Evolutionary conservation across 1,140 invertebrate genomes (phyloP).

Genomic region (Cherax destructor): DNA sequence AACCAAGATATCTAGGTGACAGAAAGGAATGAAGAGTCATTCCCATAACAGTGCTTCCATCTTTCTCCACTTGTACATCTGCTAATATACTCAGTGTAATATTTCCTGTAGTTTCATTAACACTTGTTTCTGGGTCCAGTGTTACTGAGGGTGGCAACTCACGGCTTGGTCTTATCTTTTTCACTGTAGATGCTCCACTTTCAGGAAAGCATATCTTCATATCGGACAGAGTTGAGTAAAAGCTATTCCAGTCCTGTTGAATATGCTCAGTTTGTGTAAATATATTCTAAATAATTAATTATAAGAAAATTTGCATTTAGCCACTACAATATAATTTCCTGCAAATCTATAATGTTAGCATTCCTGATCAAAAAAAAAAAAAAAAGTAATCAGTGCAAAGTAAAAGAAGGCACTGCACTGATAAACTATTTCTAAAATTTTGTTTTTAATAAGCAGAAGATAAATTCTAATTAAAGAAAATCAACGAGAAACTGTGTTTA

Average conservation of each 20-base stretch:
- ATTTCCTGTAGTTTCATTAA: slow-evolving; percentile 23
- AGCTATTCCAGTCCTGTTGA: slow-evolving; percentile 60
- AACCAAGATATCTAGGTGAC: slow-evolving; percentile 31
- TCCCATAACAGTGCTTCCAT: neutral
- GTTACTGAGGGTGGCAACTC: neutral
- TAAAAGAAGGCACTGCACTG: too few species aligned
- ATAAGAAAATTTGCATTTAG: too few species aligned
- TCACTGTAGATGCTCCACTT: neutral
- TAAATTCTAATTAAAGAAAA: too few species aligned
- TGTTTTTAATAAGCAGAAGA: too few species aligned
- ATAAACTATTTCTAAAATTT: too few species aligned
- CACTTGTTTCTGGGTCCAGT: neutral
- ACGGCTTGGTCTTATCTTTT: neutral
- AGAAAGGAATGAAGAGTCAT: slow-evolving; percentile 19
- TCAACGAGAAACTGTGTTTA: too few species aligned
- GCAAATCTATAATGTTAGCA: too few species aligned
- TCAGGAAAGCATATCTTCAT: slow-evolving; percentile 52
- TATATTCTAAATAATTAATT: neutral
- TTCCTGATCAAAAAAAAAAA: too few species aligned
- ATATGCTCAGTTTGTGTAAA: neutral
- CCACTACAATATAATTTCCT: too few species aligned
- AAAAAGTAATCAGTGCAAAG: too few species aligned
- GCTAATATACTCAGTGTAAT: slow-evolving; percentile 46
- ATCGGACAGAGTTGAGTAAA: slow-evolving; percentile 49
- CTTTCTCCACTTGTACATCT: slow-evolving; percentile 51